Conservation (phyloP, 2,888 invertebrate species). For the Lordiphosa andalusiaca region DNA sequence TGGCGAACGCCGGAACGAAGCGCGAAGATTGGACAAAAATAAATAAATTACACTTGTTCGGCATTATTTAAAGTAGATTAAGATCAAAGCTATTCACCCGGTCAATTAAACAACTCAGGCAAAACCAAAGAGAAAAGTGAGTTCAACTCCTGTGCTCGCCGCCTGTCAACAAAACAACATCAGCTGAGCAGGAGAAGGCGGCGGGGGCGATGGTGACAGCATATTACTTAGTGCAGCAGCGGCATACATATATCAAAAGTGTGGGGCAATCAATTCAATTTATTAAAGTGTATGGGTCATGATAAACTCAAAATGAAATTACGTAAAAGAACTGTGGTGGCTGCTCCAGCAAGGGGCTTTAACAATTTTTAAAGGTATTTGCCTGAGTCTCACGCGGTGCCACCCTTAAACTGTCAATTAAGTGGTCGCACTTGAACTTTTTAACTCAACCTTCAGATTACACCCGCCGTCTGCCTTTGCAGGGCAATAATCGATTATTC, state of each 20-base stretch:
- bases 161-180: not conserved
- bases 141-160: slow-evolving; percentile 16
- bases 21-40: slow-evolving; percentile 27
- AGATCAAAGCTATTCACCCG: slow-evolving; percentile 38
- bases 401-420: not conserved
- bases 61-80: slow-evolving; percentile 17
- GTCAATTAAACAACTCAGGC: slow-evolving; percentile 48
- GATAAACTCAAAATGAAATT: slow-evolving; percentile 38
- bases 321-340: slow-evolving; percentile 39
- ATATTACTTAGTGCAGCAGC: slow-evolving; percentile 42
- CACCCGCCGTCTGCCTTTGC: slow-evolving; percentile 3
- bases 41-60: slow-evolving; percentile 27
- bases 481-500: slow-evolving; percentile 2
- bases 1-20: no score
- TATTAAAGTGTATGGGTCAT: slow-evolving; percentile 27
- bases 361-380: no score
- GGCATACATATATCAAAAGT: slow-evolving; percentile 13
- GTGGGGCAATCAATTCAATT: slow-evolving; percentile 47
- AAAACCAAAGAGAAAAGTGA: slow-evolving; percentile 37
- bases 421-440: slow-evolving; percentile 1
- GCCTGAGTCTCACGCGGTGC: no score
- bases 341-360: slow-evolving; percentile 8
- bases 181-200: not conserved
- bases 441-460: not conserved
- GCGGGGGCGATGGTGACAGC: slow-evolving; percentile 1